A percentile compares a stretch with the other conserved stretches of the same genome.
phyloP scores from a whole-genome alignment of 2,113 vertebrate genomes.

The Polypterus bichir region DNA sequence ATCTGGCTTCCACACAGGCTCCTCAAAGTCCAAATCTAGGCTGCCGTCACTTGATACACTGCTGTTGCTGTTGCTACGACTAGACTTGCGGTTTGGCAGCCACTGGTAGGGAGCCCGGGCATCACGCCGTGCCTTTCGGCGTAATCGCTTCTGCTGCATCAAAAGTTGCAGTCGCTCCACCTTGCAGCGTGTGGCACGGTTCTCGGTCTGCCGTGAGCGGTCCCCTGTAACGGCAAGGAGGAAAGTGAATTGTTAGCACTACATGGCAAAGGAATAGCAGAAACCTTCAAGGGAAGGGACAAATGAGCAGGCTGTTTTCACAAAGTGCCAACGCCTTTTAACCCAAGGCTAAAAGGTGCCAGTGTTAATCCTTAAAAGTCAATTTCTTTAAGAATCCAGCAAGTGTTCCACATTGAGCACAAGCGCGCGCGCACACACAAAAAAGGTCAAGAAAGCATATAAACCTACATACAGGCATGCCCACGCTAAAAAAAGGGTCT shows the following conservation, averaged over 20 bases:
- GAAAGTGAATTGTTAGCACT: neutral
- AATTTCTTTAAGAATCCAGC: no score
- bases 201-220: conserved; percentile 85
- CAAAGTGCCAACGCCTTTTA: no score
- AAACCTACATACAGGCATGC: conserved; percentile 9
- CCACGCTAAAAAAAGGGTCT: conserved; percentile 8
- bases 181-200: conserved; percentile 89
- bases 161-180: conserved; percentile 88
- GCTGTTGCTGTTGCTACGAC: conserved; percentile 79
- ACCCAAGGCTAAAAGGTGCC: no score
- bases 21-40: conserved; percentile 90
- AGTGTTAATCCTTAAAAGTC: no score
- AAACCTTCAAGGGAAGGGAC: no score
- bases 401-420: conserved; percentile 26
- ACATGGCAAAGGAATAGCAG: no score
- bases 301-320: no score
- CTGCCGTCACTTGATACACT: conserved; percentile 68
- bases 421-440: conserved; percentile 4
- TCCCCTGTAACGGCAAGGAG: conserved; percentile 51
- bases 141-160: conserved; percentile 88
- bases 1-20: conserved; percentile 91
- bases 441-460: conserved; percentile 7
- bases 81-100: conserved; percentile 79
- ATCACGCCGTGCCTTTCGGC: conserved; percentile 82
- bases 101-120: conserved; percentile 79